Conservation (phyloP, 2,888 invertebrate genomes). For the Liopterus haemorrhoidalis region DNA sequence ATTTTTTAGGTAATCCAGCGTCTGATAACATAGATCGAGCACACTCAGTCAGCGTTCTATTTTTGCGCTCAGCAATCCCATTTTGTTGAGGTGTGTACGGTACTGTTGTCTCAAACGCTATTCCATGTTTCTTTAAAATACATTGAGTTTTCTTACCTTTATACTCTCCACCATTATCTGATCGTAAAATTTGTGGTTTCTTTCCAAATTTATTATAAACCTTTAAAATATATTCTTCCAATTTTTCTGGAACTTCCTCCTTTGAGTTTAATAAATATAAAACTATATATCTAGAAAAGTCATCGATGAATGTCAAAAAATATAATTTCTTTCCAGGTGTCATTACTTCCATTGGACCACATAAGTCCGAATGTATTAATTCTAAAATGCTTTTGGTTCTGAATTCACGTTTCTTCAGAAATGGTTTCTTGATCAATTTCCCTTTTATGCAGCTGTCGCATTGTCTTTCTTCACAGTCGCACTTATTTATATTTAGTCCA, state of each 20-base stretch:
- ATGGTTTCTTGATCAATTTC: no score
- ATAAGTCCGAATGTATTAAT: no score
- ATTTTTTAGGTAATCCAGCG: slow-evolving; percentile 28
- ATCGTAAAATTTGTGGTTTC: slow-evolving; percentile 30
- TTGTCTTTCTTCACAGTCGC: no score
- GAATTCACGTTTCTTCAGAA: no score
- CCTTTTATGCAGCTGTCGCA: no score
- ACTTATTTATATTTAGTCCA: no score
- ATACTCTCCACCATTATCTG: slow-evolving; percentile 36
- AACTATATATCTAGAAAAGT: slow-evolving; percentile 24
- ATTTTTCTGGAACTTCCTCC: slow-evolving; percentile 21
- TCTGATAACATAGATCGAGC: slow-evolving; percentile 34
- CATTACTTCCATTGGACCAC: no score
- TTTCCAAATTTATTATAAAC: slow-evolving; percentile 34
- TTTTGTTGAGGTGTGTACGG: slow-evolving; percentile 41
- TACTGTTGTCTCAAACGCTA: slow-evolving; percentile 34
- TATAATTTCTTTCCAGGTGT: no score
- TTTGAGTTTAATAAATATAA: slow-evolving; percentile 31
- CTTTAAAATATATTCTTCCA: slow-evolving; percentile 28
- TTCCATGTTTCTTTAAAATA: slow-evolving; percentile 30
- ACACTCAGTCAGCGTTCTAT: slow-evolving; percentile 37
- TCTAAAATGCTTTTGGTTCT: no score
- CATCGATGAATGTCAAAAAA: slow-evolving; percentile 28
- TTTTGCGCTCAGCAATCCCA: slow-evolving; percentile 38
- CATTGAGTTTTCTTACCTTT: slow-evolving; percentile 29